phyloP scores from a whole-genome alignment of 2,888 invertebrate species.

The Drosophila histrio region DNA sequence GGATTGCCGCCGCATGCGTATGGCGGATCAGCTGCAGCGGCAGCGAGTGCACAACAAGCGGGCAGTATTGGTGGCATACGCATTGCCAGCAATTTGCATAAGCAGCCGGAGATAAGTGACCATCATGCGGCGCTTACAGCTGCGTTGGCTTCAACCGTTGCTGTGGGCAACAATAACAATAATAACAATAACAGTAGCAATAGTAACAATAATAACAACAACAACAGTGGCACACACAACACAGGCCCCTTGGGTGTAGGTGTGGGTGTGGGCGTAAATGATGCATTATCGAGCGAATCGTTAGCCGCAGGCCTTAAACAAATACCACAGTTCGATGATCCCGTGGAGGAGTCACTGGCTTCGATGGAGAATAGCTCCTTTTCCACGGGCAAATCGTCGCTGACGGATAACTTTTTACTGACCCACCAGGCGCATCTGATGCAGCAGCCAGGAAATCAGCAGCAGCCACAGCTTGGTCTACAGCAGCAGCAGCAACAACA shows the following conservation, averaged over 20 bases:
- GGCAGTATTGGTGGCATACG: conserved; percentile 81
- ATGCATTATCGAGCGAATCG: conserved; percentile 58
- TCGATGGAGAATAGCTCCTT: conserved; percentile 88
- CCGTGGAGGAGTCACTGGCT: conserved; percentile 89
- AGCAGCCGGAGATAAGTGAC: conserved; percentile 69
- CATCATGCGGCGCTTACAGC: conserved; percentile 64
- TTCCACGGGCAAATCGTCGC: conserved; percentile 77
- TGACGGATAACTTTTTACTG: conserved; percentile 80
- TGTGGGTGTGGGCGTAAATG: conserved; percentile 18
- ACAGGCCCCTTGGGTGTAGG: conserved; percentile 13
- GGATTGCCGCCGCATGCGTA: conserved; percentile 42
- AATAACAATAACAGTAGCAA: conserved; percentile 33
- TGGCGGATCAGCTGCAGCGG: conserved; percentile 30
- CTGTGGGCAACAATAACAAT: conserved; percentile 39
- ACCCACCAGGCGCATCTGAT: conserved; percentile 84
- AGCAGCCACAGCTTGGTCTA: conserved; percentile 79
- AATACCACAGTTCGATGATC: conserved; percentile 87
- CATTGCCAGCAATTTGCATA: conserved; percentile 83
- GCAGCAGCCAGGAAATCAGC: conserved; percentile 79
- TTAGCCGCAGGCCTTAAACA: conserved; percentile 81
- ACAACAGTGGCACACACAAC: conserved; percentile 9
- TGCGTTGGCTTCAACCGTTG: conserved; percentile 61
- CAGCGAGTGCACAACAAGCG: conserved; percentile 28
- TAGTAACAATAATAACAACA: conserved; percentile 26
- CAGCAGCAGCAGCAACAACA: conserved; percentile 81